Base-by-base conservation (phyloP, 1,140 invertebrate genomes). In the Meloidogyne chitwoodi region DNA sequence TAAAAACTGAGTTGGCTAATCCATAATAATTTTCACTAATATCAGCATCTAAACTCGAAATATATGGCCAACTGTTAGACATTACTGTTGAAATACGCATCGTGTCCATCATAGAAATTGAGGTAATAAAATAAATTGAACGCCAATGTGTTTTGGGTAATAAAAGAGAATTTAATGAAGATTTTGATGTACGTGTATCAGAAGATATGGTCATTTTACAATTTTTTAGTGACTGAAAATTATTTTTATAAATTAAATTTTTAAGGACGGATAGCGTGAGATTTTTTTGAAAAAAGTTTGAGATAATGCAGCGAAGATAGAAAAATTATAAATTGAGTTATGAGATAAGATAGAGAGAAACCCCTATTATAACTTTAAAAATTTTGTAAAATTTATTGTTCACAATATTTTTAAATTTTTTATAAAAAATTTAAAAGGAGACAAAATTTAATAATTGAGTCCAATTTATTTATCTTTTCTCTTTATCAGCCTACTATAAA, bases 61-160 rank as follows among this genome's bases (percentile, higher is more conserved):
- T 29, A 31, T 73, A 73, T 16, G 71, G 71, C 44, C 41, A 73
- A 73, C 71, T 61, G 41, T 73, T 73, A n/a, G 64, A 24, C 64
- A 63, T 34, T 12, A 73, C 26, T 8, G 64, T 61, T 8, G 71
- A 10, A 14, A 73, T 11, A 16, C 34, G 24, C 56, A 73, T 56
- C 1, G 71, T 14, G 24, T 73, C 71, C n/a, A 73, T 73, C 26
- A 61, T 14, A 5, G 64, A 56, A 22, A 73, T 14, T 22, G 27
- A 56, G 0, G 44, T 14, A 24, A 73, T 38, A 38, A 73, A 73
- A 63, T 56, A 64, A 24, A 73, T 63, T 11, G 71, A 62, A 63
- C 71, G 71, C 71, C 71, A 73, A 16, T 73, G 56, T 31, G 71
- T 73, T 24, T 38, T 41, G n/a, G 27, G 68, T 44, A 70, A 26